Base-by-base conservation (phyloP, 2,888 invertebrate genomes). In the Caenorhabditis wallacei region DNA sequence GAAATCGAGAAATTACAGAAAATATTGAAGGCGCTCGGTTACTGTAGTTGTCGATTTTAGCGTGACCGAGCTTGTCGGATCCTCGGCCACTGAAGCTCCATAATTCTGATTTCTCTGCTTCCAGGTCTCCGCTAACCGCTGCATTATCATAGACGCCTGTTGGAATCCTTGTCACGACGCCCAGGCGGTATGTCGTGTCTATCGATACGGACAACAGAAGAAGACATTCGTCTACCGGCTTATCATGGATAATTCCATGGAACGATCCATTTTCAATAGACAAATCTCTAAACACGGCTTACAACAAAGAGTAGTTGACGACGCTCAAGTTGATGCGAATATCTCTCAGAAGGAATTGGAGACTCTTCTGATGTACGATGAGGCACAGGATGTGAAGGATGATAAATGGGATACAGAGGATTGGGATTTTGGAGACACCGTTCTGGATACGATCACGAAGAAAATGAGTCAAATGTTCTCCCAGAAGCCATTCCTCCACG, bases 241-340 rank as follows among this genome's bases (percentile, higher is more conserved):
- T 81, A 97, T 99, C 5, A 97, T 97, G 93, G 98, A 99, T 93
- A 97, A 96, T 93, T 97, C 97, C 88, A 94, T 99, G 86, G 99
- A 99, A 92, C 96, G 97, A 93, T 96, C 97, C 93, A 99, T 99
- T 85, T 99, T 98, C 92, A 98, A 99, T 92, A 94, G 99, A 35
- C 99, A 99, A 94, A 96, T 99, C 84, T 97, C 96, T 92, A 98
- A 98, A 92, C 97, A 98, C 93, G 98, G 98, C 79, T 97, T 98
- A 96, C 96, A 98, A 56, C 88, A 98, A 93, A 94, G 98, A 18
- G 97, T 99, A 4, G 97, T 99, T 0, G 98, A 99, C 93, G 98
- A 99, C 92, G 95, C 97, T 91, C 97, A 98, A 93, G 97, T 98
- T 0, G 97, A 98, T 92, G 97, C 97, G 57, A 92, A 93, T 76